Base-by-base conservation (phyloP, 2,888 invertebrate genomes). In the Caenorhabditis doughertyi region DNA sequence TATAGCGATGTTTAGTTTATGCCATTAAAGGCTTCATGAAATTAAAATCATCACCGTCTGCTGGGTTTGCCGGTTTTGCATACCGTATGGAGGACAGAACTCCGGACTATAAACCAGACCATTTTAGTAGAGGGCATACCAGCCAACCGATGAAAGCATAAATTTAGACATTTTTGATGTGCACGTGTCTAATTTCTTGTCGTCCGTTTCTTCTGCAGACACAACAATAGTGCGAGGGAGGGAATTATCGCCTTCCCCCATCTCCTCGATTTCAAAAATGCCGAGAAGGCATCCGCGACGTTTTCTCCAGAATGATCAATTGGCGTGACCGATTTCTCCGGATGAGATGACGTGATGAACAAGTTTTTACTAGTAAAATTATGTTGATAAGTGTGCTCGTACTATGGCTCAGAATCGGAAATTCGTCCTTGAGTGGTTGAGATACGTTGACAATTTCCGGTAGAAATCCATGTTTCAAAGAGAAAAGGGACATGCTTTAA, bases 301-400 rank as follows among this genome's bases (percentile, higher is more conserved):
- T 44, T 44, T 55, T 74, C 64, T 65, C 44, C 73, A 29, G 73
- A 74, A 74, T 74, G 65, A 74, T 67, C 74, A 65, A 74, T 74
- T 67, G 32, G 74, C n/a, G 21, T 62, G 60, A 60, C 58, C 72
- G 62, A 62, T 73, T 55, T 60, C 44, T 60, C 39, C 55, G 27
- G 39, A 51, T 51, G 23, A 23, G 47, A 67, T 74, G 74, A 74
- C 74, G 65, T 74, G 74, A 55, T 29, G 42, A 42, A n/a, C 35
- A 27, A 27, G 47, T 25, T 35, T 35, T 53, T 56, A 70, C 21
- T 70, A 58, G 29, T 47, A 49, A 29, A 29, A 25, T 23, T 16
- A 18, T 39, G 13, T 42, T 72, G 23, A 39, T 47, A 47, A 21
- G 39, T 35, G 56, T 60, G 71, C 42, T 16, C 71, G 71, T 62